Percentiles rank a stretch among this genome's conserved stretches.
These are phyloP conservation scores for Novumbra hubbsi DNA, from an alignment of 2,797 vertebrate genomes.

Conservation along the genomic window DNA sequence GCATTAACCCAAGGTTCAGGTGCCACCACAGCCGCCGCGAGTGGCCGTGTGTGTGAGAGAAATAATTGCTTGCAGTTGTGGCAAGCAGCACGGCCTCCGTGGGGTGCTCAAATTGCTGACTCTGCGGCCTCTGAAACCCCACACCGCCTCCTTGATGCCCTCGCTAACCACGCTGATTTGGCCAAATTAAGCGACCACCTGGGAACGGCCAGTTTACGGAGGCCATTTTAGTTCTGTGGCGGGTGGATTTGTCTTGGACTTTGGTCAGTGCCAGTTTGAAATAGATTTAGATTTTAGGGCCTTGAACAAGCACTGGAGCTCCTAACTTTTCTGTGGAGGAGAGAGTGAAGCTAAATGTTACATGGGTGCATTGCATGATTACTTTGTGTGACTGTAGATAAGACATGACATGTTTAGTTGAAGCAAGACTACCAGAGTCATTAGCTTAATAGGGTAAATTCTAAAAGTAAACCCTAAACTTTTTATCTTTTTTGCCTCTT, in stretches of 20 bases:
- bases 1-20: conserved; percentile 60
- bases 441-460: too few relatives aligned
- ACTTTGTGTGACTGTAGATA: too few relatives aligned
- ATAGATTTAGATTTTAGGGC: conserved; percentile 22
- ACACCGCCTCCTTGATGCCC: conserved; percentile 52
- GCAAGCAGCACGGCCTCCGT: conserved; percentile 37
- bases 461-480: too few relatives aligned
- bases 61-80: conserved; percentile 69
- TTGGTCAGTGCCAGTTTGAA: conserved; percentile 33
- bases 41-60: conserved; percentile 27
- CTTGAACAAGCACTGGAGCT: too few relatives aligned
- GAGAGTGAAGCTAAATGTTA: too few relatives aligned
- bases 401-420: too few relatives aligned
- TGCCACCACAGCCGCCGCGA: conserved; percentile 52
- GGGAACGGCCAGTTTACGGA: conserved; percentile 50
- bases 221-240: conserved; percentile 50
- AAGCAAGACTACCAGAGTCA: too few relatives aligned
- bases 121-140: conserved; percentile 55
- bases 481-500: too few relatives aligned
- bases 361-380: too few relatives aligned
- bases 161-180: conserved; percentile 59
- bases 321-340: too few relatives aligned
- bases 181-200: conserved; percentile 63
- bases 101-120: conserved; percentile 56
- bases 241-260: conserved; percentile 30